Evolutionary conservation across 2,797 vertebrate genomes (phyloP).

Genomic region (Cyclopterus lumpus): DNA sequence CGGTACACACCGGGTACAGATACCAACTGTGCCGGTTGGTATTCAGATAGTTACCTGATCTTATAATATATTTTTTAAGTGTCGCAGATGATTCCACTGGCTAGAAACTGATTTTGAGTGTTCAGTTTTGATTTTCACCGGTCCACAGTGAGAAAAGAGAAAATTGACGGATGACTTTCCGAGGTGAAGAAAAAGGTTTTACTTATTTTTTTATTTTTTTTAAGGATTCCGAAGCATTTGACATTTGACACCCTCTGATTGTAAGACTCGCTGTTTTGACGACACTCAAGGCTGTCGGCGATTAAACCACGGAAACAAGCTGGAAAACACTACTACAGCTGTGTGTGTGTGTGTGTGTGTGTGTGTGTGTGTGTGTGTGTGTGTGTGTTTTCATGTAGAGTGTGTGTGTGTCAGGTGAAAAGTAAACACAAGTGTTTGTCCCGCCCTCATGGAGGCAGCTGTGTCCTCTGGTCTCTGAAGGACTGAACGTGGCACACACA

Average conservation of each 20-base stretch:
- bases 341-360: neutral
- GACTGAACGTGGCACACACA: neutral
- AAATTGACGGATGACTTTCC: slow-evolving; percentile 8
- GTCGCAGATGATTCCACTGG: no score
- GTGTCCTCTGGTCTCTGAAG: neutral
- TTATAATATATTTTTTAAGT: no score
- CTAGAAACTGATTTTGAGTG: no score
- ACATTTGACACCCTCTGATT: neutral
- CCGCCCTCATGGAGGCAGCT: slow-evolving; percentile 10
- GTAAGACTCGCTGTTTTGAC: neutral
- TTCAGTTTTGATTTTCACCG: no score
- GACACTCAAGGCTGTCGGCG: slow-evolving; percentile 20
- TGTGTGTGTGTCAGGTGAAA: neutral
- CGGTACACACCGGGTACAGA: neutral
- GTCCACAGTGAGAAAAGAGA: neutral
- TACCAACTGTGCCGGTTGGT: neutral
- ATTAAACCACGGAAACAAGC: slow-evolving; percentile 23
- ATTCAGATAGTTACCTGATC: neutral
- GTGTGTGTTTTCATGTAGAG: no score
- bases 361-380: neutral
- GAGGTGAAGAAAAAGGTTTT: slow-evolving; percentile 6
- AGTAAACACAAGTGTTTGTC: slow-evolving; percentile 1
- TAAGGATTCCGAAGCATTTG: slow-evolving; percentile 14
- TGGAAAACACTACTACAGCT: slow-evolving; percentile 5
- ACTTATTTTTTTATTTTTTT: slow-evolving; percentile 8